phyloP scores from a whole-genome alignment of 1,140 invertebrate genomes.

The Arion vulgaris region DNA sequence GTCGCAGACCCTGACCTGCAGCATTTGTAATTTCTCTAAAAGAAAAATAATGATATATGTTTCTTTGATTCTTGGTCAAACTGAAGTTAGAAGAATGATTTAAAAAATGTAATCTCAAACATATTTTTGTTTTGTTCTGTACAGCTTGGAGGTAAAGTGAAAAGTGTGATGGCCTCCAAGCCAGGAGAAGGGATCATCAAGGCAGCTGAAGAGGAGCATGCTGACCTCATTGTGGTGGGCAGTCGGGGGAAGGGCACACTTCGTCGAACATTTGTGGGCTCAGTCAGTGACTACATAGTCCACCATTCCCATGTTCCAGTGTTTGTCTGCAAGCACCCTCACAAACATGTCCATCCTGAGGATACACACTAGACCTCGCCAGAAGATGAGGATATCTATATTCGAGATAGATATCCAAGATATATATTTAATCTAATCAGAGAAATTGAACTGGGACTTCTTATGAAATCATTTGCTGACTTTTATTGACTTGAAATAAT shows the following conservation, averaged over 20 bases:
- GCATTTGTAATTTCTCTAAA: too few species aligned
- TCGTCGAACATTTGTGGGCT: slow-evolving; percentile 56
- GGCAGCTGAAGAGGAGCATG: slow-evolving; percentile 53
- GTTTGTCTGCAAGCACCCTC: slow-evolving; percentile 48
- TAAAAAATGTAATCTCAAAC: too few species aligned
- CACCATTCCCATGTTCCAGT: slow-evolving; percentile 59
- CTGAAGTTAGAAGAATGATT: too few species aligned
- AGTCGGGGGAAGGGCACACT: slow-evolving; percentile 55
- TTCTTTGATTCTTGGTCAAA: too few species aligned
- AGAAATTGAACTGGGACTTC: too few species aligned
- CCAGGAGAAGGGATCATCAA: slow-evolving; percentile 62
- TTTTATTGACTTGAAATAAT: too few species aligned
- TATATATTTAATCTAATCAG: too few species aligned
- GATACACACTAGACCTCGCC: background rate
- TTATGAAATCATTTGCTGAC: too few species aligned
- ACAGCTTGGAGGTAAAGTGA: slow-evolving; percentile 53
- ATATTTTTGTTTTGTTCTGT: too few species aligned
- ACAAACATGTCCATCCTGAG: slow-evolving; percentile 12
- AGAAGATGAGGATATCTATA: background rate
- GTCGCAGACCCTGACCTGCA: too few species aligned
- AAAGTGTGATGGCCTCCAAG: slow-evolving; percentile 47
- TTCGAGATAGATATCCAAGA: too few species aligned
- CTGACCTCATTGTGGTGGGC: slow-evolving; percentile 52
- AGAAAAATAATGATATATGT: too few species aligned
- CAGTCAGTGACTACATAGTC: slow-evolving; percentile 60